phyloP scores from a whole-genome alignment of 2,888 invertebrate species.

The Hirtodrosophila alboralis region DNA sequence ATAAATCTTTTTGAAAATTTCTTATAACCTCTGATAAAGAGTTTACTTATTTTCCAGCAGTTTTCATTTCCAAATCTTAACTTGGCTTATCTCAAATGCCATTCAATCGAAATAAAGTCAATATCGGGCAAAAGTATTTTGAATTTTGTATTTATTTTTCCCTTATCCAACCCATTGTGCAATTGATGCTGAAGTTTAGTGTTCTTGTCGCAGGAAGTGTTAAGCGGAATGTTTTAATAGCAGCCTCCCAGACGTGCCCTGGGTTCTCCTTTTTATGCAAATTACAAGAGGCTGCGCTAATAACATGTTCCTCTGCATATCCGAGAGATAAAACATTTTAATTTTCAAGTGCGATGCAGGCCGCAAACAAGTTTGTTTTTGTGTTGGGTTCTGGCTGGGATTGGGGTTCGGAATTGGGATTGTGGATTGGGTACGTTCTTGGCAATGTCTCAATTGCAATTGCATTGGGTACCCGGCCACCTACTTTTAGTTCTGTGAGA shows the following conservation, averaged over 20 bases:
- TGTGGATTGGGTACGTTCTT: slow-evolving; percentile 25
- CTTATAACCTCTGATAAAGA: slow-evolving; percentile 13
- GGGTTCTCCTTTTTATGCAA: slow-evolving; percentile 63
- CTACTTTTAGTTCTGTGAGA: slow-evolving; percentile 36
- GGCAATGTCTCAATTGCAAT: slow-evolving; percentile 71
- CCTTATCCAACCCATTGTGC: slow-evolving; percentile 45
- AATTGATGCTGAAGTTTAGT: slow-evolving; percentile 26
- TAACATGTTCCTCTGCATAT: slow-evolving; percentile 68
- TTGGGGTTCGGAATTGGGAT: neutral
- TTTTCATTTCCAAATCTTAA: neutral
- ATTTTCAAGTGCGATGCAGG: slow-evolving; percentile 57
- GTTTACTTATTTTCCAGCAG: neutral
- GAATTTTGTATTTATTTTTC: slow-evolving; percentile 9
- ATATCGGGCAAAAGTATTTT: slow-evolving; percentile 19
- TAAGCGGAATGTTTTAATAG: slow-evolving; percentile 79
- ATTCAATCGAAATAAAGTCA: neutral
- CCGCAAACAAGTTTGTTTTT: slow-evolving; percentile 35
- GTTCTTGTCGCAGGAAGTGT: slow-evolving; percentile 77
- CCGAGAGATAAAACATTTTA: slow-evolving; percentile 70
- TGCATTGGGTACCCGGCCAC: slow-evolving; percentile 42
- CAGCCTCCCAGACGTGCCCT: slow-evolving; percentile 33
- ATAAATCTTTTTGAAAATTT: slow-evolving; percentile 24
- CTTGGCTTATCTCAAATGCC: slow-evolving; percentile 22
- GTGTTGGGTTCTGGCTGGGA: neutral
- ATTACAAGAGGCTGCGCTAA: slow-evolving; percentile 72